Conservation (phyloP, 2,113 vertebrate genomes). For the Ochotona princeps region DNA sequence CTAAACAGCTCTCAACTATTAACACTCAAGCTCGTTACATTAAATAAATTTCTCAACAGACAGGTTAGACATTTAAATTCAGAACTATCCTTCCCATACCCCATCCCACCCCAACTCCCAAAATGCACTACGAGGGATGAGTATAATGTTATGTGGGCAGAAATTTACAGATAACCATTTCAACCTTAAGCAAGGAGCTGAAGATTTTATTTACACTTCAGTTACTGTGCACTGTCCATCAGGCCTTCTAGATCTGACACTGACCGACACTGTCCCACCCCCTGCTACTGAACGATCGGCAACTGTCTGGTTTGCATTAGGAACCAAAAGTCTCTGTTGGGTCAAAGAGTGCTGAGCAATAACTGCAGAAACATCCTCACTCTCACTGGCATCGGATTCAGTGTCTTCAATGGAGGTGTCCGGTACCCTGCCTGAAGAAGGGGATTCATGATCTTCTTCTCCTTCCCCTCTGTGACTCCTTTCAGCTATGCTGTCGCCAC, state of each 20-base stretch:
- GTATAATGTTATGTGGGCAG: conserved; percentile 83
- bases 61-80: conserved; percentile 83
- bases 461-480: conserved; percentile 92
- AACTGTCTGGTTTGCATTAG: conserved; percentile 84
- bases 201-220: conserved; percentile 92
- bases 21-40: conserved; percentile 83
- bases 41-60: conserved; percentile 86
- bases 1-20: conserved; percentile 84
- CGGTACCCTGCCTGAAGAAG: conserved; percentile 88
- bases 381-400: conserved; percentile 90
- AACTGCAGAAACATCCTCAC: conserved; percentile 85
- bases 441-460: conserved; percentile 88
- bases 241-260: conserved; percentile 92
- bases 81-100: conserved; percentile 77
- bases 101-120: conserved; percentile 81
- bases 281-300: conserved; percentile 86
- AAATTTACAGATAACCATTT: conserved; percentile 83
- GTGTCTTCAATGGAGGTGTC: conserved; percentile 90
- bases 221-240: conserved; percentile 97
- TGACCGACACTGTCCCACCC: conserved; percentile 82
- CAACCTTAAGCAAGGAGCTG: conserved; percentile 75
- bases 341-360: conserved; percentile 79
- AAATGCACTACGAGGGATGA: conserved; percentile 83
- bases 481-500: conserved; percentile 88
- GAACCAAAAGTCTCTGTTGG: conserved; percentile 88